Base-by-base conservation (phyloP, 2,797 vertebrate species). In the Sebastes dallii region DNA sequence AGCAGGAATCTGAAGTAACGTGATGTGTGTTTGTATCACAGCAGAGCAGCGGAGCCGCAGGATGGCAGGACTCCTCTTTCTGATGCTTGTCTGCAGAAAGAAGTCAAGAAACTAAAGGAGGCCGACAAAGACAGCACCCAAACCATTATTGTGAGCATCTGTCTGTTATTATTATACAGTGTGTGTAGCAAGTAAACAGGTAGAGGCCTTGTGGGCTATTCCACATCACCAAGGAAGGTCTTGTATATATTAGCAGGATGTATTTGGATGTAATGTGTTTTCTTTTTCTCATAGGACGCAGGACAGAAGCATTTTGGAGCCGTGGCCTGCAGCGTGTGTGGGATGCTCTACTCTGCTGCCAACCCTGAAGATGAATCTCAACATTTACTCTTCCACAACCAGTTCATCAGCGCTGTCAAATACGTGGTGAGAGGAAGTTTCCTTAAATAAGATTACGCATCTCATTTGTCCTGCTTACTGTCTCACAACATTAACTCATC, bases 371-470 rank as follows among this genome's bases (percentile, higher is more conserved):
- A 99, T 83, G 98, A 99, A 94, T 97, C 98, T 29, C 99, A 99
- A 54, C 99, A 99, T 91, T 92, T 99, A 52, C 96, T 99, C 36
- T 99, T 99, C 90, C 99, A 99, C 95, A 99, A 98, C 93, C 98
- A 99, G 94, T 99, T 99, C 92, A 97, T 99, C 95, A 99, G 99
- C 81, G 98, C 99, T 78, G 98, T 99, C 82, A 98, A 96, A 97
- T 99, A 99, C 13, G 98, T 99, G 98, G 99, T 99, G 96, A 97
- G 97, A 92, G 24, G 39, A 52, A 3, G 24, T 39, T 82, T 82
- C 18, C 58, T 55, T 18, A 16, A 50, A 66, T 72, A 12, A 20
- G 42, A 66, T 72, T 39, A n/a, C 68, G 8, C 11, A 3, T 32
- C 9, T 32, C 50, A 2, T 73, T 70, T 52, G 20, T 76, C 32